Evolutionary conservation across 1,140 invertebrate genomes (phyloP).

Genomic region (Ganaspis sp.): DNA sequence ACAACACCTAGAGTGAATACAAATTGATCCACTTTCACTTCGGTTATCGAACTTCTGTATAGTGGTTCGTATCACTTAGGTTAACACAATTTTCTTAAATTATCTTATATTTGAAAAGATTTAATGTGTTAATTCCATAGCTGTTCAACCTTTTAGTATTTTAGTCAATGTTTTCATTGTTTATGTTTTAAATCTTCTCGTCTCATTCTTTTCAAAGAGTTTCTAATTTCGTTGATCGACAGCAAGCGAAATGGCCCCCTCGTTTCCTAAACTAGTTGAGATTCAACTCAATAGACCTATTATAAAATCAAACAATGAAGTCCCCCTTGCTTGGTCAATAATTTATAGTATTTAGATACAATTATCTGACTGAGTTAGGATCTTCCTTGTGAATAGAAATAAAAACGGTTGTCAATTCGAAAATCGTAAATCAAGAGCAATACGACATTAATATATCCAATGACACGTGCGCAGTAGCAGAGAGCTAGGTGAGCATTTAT

Average conservation of each 20-base stretch:
- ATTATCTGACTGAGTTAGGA: slow-evolving; percentile 7
- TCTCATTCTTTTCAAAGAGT: not conserved
- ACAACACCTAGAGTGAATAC: slow-evolving; percentile 67
- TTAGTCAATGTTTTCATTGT: too few species aligned
- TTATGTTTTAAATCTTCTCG: too few species aligned
- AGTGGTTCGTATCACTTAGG: not conserved
- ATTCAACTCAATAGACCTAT: not conserved
- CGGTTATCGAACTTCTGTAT: not conserved
- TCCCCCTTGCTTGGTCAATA: not conserved
- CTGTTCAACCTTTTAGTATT: too few species aligned
- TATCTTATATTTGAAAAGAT: too few species aligned
- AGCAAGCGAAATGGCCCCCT: not conserved
- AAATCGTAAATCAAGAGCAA: slow-evolving; percentile 56
- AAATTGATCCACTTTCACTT: slow-evolving; percentile 55
- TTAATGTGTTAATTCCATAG: too few species aligned
- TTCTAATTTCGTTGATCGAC: not conserved
- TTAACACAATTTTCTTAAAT: too few species aligned
- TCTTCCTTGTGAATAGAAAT: not conserved
- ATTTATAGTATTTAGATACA: slow-evolving; percentile 4
- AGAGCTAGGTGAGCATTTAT: not conserved
- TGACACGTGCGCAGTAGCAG: not conserved
- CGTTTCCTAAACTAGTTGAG: not conserved
- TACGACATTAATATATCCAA: slow-evolving; percentile 59
- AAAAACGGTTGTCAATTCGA: not conserved
- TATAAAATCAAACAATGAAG: not conserved